Base-by-base conservation (phyloP, 1,140 invertebrate genomes). In the Sminthurides bifidus region DNA sequence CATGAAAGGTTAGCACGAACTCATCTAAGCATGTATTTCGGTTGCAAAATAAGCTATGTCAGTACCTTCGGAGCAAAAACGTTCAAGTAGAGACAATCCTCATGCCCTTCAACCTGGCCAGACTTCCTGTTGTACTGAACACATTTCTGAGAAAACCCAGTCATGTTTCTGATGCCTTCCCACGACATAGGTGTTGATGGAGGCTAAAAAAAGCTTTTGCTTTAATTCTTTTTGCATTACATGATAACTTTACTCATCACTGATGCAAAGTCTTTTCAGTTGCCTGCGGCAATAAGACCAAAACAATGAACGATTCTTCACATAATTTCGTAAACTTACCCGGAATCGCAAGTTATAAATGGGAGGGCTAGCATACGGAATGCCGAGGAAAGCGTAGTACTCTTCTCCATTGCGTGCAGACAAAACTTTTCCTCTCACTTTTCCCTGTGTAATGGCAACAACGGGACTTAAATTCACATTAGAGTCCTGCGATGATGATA, bases 21-120 rank as follows among this genome's bases (percentile, higher is more conserved):
- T 24, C 26, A 14, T 21, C 1, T 23, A 21, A 33, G 14, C 6
- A 10, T 48, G 14, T 19, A 29, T 19, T 30, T 8, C 12, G 19
- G 10, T 15, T n/a, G 43, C 43, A 45, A 19, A 38, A 53, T 31
- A 3, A 49, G 19, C 24, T 30, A 33, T 10, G 46, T 49, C 5
- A 49, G 24, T 49, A 60, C 54, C 40, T 50, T 27, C 5, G 54
- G 51, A 6, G 50, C 21, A 24, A 54, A 58, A 2, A 61, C 43
- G 48, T 61, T 57, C n/a, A 58, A 21, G 48, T 41, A 52, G 2
- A 56, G 38, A 24, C 55, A 58, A 35, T 61, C 37, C 33, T 61
- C 59, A 24, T 26, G 24, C 12, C 59, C 59, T n/a, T 43, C 30
- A 14, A 61, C 31, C 0, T 8, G 5, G 26, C 52, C 52, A 1